Conservation (phyloP, 2,888 invertebrate species). For the Phasia obesa region DNA sequence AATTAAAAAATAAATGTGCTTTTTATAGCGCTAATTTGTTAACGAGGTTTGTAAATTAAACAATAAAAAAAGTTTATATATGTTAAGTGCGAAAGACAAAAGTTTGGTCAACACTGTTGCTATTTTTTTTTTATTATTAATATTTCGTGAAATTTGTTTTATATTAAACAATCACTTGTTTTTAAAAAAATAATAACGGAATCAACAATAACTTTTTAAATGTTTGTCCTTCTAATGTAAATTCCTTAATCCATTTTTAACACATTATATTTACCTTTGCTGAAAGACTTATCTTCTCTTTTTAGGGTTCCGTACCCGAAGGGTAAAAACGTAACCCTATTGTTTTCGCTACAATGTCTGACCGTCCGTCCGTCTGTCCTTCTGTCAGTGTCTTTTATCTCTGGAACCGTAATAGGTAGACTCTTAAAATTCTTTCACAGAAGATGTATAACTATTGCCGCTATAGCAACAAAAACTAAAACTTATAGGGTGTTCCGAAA, state of each 20-base stretch:
- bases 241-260: background rate
- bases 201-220: background rate
- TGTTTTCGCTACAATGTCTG: no score
- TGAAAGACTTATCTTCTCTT: no score
- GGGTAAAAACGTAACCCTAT: no score
- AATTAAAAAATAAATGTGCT: slow-evolving; percentile 48
- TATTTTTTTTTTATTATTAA: slow-evolving; percentile 4
- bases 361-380: no score
- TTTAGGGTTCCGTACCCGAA: no score
- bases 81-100: slow-evolving; percentile 17
- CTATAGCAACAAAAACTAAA: no score
- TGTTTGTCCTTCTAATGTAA: slow-evolving; percentile 13
- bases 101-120: slow-evolving; percentile 9
- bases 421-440: no score
- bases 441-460: no score
- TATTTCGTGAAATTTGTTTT: slow-evolving; percentile 53
- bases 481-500: no score
- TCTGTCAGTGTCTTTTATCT: no score
- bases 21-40: slow-evolving; percentile 66
- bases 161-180: slow-evolving; percentile 44
- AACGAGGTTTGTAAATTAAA: slow-evolving; percentile 60
- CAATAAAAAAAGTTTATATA: slow-evolving; percentile 42
- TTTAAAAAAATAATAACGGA: background rate
- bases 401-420: no score
- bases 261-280: no score